These are phyloP conservation scores for Papilio elwesi DNA, from an alignment of 2,888 invertebrate genomes.

Conservation along the genomic window DNA sequence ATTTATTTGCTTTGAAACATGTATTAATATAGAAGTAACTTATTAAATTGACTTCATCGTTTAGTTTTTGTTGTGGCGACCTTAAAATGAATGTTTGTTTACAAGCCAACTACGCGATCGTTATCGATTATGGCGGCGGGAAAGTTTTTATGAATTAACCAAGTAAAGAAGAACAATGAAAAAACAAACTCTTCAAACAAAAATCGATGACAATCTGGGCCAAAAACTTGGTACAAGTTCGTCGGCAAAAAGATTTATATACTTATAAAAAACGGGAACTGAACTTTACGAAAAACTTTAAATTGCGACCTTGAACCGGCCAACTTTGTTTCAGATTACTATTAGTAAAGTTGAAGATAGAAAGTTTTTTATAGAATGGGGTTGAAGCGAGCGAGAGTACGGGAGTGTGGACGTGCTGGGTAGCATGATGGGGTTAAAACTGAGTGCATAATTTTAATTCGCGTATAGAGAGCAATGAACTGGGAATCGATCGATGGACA, in stretches of 20 bases:
- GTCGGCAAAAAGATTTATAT: conserved; percentile 84
- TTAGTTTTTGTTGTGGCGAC: conserved; percentile 1
- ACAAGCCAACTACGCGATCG: conserved; percentile 68
- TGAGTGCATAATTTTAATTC: conserved; percentile 59
- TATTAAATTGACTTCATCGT: neutral
- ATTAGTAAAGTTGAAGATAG: conserved; percentile 76
- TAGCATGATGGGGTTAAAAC: conserved; percentile 53
- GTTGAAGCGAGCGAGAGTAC: conserved; percentile 66
- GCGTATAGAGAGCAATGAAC: conserved; percentile 70
- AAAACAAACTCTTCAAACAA: conserved; percentile 85
- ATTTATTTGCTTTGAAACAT: neutral
- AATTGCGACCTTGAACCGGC: conserved; percentile 85
- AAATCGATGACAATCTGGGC: conserved; percentile 85
- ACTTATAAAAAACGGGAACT: conserved; percentile 83
- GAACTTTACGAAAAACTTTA: conserved; percentile 84
- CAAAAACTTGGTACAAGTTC: conserved; percentile 82
- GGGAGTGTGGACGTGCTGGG: conserved; percentile 60
- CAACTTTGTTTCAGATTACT: conserved; percentile 83
- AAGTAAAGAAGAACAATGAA: conserved; percentile 83
- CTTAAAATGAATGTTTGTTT: conserved; percentile 60
- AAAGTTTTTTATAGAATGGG: conserved; percentile 76
- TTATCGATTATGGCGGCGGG: conserved; percentile 79
- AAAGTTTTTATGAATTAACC: conserved; percentile 85
- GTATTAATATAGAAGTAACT: neutral
- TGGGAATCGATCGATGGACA: conserved; percentile 66